A percentile compares a stretch with the other conserved stretches of the same genome.
Conservation (phyloP, 2,113 vertebrate species). For the Lagenorhynchus albirostris region DNA sequence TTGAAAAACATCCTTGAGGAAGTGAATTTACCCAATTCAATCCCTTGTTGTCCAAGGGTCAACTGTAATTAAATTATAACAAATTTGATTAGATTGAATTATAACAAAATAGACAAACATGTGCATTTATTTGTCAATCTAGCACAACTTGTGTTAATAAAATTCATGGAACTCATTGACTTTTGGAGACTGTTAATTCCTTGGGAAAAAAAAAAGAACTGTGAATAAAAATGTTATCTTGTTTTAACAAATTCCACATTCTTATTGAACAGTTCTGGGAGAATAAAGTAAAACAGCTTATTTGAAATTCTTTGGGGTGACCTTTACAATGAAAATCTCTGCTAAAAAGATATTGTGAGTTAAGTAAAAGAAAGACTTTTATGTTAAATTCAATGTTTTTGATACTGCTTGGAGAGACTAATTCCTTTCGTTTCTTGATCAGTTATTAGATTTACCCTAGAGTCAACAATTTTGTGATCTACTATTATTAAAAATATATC, state of each 20-base stretch:
- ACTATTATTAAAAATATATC: not conserved
- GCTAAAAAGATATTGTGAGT: not conserved
- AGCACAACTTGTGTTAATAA: constrained; percentile 71
- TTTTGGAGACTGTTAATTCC: constrained; percentile 67
- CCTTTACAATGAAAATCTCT: not conserved
- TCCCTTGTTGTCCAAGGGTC: not conserved
- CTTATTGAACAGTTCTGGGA: constrained; percentile 46
- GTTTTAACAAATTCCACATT: constrained; percentile 57
- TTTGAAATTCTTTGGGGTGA: constrained; percentile 53
- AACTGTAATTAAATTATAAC: not conserved
- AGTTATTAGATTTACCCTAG: not conserved
- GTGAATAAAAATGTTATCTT: constrained; percentile 58
- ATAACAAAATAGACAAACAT: constrained; percentile 54
- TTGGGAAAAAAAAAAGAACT: constrained; percentile 27
- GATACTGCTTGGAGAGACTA: not conserved
- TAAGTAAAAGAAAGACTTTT: not conserved
- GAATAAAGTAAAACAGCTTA: constrained; percentile 38
- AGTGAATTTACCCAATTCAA: not conserved
- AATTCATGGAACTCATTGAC: constrained; percentile 71
- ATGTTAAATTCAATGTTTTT: not conserved
- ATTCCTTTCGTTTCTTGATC: not conserved
- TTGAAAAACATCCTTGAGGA: not conserved
- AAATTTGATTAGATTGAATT: constrained; percentile 34
- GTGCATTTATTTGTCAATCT: constrained; percentile 70
- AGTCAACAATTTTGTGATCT: not conserved